phyloP scores from a whole-genome alignment of 2,113 vertebrate genomes.

The Ptychochromis oligacanthus region DNA sequence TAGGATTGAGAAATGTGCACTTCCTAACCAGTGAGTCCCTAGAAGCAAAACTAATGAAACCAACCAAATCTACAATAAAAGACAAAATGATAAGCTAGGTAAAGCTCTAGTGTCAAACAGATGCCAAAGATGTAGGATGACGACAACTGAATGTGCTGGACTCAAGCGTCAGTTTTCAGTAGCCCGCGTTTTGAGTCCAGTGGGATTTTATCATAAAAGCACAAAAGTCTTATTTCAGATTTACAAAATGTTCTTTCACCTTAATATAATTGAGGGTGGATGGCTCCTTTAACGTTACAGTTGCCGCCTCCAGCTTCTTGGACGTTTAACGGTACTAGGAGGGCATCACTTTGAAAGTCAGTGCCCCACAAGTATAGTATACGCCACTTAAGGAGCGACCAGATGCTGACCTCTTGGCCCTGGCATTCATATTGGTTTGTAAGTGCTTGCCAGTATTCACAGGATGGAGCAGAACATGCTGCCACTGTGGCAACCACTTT shows the following conservation, averaged over 20 bases:
- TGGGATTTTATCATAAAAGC: neutral
- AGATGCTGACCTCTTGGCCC: neutral
- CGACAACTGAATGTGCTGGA: neutral
- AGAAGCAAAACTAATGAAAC: conserved; percentile 27
- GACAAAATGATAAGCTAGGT: neutral
- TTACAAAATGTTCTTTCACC: conserved; percentile 12
- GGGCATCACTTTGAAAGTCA: neutral
- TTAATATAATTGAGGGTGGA: neutral
- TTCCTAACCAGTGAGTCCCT: conserved; percentile 42
- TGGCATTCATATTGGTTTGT: neutral
- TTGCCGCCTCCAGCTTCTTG: neutral
- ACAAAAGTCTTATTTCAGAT: conserved; percentile 19
- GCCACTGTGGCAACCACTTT: conserved; percentile 85
- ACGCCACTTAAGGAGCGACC: neutral
- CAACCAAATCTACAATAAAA: neutral
- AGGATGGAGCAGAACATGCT: conserved; percentile 88
- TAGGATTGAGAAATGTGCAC: conserved; percentile 52
- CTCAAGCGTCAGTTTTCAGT: neutral
- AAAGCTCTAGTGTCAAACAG: conserved; percentile 30
- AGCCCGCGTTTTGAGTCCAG: neutral
- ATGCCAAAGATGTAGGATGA: neutral
- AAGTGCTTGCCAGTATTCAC: conserved; percentile 64
- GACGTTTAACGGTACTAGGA: neutral
- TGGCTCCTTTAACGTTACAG: conserved; percentile 20
- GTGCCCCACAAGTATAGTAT: neutral